phyloP scores from a whole-genome alignment of 2,113 vertebrate genomes.

The Sorex fumeus region DNA sequence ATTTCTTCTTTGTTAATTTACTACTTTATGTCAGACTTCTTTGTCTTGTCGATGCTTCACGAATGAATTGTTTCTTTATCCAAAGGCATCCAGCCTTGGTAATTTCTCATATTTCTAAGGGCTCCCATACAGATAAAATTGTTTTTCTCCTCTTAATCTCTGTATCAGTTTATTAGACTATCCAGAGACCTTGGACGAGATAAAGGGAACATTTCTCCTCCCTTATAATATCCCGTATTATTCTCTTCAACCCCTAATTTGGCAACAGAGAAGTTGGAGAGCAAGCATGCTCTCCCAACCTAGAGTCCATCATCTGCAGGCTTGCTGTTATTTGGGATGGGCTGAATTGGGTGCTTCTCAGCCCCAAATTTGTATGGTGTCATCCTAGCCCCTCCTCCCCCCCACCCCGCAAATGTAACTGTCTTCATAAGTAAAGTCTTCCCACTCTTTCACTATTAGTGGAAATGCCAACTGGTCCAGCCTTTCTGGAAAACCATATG shows the following conservation, averaged over 20 bases:
- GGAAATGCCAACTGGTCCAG: too few species aligned
- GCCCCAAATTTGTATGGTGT: background rate
- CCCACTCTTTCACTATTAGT: background rate
- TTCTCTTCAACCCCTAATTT: background rate
- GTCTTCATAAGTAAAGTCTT: background rate
- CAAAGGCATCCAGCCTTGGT: background rate
- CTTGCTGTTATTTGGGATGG: background rate
- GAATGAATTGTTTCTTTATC: background rate
- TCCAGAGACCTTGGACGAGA: background rate
- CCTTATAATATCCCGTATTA: background rate
- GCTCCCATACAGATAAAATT: background rate
- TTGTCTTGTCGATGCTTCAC: too few species aligned
- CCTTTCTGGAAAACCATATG: too few species aligned
- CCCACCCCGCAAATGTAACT: background rate
- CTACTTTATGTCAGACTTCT: background rate
- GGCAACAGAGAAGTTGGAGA: conserved; percentile 26
- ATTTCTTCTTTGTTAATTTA: background rate
- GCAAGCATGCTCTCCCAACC: background rate
- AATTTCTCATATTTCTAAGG: background rate
- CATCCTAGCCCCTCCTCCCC: background rate
- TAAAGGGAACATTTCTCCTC: background rate
- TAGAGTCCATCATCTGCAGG: background rate
- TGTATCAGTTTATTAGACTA: background rate
- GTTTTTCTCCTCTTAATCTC: background rate
- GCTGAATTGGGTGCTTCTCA: background rate